phyloP scores from a whole-genome alignment of 2,797 vertebrate genomes.

The Lophotriccus pileatus region DNA sequence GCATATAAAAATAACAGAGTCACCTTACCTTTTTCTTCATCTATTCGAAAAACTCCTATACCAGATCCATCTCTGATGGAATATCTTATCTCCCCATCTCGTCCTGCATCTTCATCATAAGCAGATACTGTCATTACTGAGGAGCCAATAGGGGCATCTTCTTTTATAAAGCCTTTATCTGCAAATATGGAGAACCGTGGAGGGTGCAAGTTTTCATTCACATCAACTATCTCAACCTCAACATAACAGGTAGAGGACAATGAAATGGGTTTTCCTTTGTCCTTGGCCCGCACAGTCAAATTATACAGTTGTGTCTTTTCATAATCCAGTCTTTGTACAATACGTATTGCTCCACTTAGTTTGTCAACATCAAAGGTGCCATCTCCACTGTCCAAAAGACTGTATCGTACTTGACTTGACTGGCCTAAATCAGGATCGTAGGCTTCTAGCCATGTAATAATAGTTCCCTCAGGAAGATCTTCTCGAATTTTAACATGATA shows the following conservation, averaged over 20 bases:
- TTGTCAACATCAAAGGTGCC: constrained; percentile 95
- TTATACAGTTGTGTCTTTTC: constrained; percentile 93
- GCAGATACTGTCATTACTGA: constrained; percentile 90
- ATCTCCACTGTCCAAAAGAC: constrained; percentile 88
- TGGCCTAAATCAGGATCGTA: constrained; percentile 90
- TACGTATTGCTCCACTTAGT: constrained; percentile 90
- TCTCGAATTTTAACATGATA: constrained; percentile 92
- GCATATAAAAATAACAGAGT: not conserved
- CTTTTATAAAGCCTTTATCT: constrained; percentile 91
- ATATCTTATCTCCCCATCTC: constrained; percentile 91
- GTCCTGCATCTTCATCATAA: constrained; percentile 88
- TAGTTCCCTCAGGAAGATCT: constrained; percentile 92
- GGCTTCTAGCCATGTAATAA: constrained; percentile 94
- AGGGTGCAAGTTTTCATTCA: constrained; percentile 93
- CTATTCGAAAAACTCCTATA: constrained; percentile 91
- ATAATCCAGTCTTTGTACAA: constrained; percentile 91
- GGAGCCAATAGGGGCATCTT: constrained; percentile 87
- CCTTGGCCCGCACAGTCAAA: constrained; percentile 91
- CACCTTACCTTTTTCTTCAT: constrained; percentile 92
- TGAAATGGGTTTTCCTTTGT: constrained; percentile 92
- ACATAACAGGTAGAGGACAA: constrained; percentile 92
- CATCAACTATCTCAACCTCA: constrained; percentile 92
- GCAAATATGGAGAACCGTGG: constrained; percentile 88
- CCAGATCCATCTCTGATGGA: constrained; percentile 96
- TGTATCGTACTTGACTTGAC: constrained; percentile 93